phyloP scores from a whole-genome alignment of 2,797 vertebrate species.

The Momotus momota region DNA sequence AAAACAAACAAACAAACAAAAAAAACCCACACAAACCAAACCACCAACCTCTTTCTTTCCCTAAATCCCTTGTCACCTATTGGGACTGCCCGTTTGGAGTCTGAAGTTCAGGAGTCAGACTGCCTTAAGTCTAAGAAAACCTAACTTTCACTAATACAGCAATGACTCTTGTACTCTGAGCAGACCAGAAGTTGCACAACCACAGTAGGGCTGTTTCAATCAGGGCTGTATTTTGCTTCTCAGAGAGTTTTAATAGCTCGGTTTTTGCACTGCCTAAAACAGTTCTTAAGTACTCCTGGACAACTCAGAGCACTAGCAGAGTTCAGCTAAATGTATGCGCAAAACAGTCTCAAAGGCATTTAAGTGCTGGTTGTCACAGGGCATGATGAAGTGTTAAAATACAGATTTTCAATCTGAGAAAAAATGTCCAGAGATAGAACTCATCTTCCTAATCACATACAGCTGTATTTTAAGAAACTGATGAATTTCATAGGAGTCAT shows the following conservation, averaged over 20 bases:
- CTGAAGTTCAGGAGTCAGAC: background rate
- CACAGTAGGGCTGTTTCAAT: background rate
- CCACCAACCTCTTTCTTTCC: background rate
- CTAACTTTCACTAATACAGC: background rate
- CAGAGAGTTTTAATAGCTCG: background rate
- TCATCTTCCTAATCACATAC: background rate
- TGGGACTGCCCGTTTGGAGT: background rate
- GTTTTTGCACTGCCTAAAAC: background rate
- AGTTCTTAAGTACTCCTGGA: background rate
- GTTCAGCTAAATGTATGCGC: background rate
- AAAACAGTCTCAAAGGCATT: background rate
- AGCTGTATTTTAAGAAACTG: background rate
- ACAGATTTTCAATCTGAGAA: accelerated
- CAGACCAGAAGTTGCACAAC: background rate
- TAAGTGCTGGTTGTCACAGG: background rate
- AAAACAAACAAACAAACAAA: background rate
- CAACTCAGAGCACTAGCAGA: background rate
- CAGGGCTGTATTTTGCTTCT: background rate
- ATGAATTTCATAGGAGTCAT: background rate
- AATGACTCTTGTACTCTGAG: background rate
- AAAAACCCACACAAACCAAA: background rate
- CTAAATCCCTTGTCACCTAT: background rate
- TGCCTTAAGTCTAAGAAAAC: background rate
- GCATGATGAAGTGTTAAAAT: background rate
- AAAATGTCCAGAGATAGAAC: background rate